Evolutionary conservation across 2,888 invertebrate genomes (phyloP), one percentile per base, ranked within the genome.

Genomic region (Metellina segmentata): DNA sequence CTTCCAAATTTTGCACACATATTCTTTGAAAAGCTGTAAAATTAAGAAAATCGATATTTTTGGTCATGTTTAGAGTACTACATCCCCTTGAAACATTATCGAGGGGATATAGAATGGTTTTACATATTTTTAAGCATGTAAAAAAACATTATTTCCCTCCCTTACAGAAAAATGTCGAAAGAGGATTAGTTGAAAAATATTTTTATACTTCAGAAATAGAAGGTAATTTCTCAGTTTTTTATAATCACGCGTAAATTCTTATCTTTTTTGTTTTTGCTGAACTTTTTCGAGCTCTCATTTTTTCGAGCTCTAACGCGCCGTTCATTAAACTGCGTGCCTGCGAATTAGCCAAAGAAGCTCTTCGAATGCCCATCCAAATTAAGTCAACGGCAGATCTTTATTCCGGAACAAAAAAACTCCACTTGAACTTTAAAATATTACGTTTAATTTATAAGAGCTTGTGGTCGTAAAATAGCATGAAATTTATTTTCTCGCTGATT

Each of bases 271-370:
- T 7, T 34, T 7, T 34, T 34, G 75, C 48, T 75, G 19, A 75
- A 34, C 13, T 75, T 34, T 34, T 75, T 75, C 9, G 16, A 75
- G 8, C 34, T 48, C 7, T 34, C 8, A 48, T 7, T 75, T 34
- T 75, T 34, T 11, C 61, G 34, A 20, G 20, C 75, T 48, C 11
- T 72, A 7, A 1, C 48, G 48, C 20, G 19, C 1, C 48, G 19
- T 75, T 75, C 48, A 8, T 34, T 75, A 75, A 48, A 75, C 34
- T 34, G 16, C 48, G 48, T 16, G 75, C 34, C 13, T 7, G 8
- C 34, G 75, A 48, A 78, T 78, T 49, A 78, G 51, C n/a, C 16
- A n/a, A 78, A 78, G n/a, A 52, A 61, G 61, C 61, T 61, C 52
- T 52, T n/a, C 52, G 48, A 78, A n/a, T 78, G 52, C 78, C 13